These are phyloP conservation scores for Macrocentrus cingulum DNA, from an alignment of 1,140 invertebrate genomes.

Conservation along the genomic window DNA sequence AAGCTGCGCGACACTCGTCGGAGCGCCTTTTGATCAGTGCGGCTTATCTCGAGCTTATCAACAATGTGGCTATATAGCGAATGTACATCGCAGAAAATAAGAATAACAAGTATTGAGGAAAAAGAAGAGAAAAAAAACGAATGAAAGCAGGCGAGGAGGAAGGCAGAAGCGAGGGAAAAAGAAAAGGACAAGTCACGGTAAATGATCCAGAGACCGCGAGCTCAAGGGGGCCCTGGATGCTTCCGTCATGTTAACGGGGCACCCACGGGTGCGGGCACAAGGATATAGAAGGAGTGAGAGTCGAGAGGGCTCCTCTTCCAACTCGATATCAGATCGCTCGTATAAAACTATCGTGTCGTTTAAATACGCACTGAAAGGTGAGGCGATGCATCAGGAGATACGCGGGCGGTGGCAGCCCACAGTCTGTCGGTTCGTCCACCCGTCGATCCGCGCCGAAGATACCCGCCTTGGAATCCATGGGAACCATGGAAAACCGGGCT, in stretches of 20 bases:
- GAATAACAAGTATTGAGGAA: background rate
- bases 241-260: conserved; percentile 47
- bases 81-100: background rate
- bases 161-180: background rate
- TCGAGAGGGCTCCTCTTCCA: conserved; percentile 26
- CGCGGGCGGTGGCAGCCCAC: conserved; percentile 52
- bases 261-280: background rate
- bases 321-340: conserved; percentile 59
- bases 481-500: conserved; percentile 54
- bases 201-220: conserved; percentile 41
- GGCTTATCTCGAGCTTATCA: no score
- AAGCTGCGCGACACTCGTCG: no score
- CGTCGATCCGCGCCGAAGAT: conserved; percentile 58
- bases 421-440: conserved; percentile 43
- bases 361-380: conserved; percentile 62
- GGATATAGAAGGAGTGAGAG: conserved; percentile 6
- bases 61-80: conserved; percentile 24
- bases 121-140: background rate
- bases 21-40: no score
- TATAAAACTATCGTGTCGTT: conserved; percentile 62
- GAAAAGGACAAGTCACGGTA: conserved; percentile 36
- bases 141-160: background rate
- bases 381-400: conserved; percentile 61
- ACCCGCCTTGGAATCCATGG: conserved; percentile 58
- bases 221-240: conserved; percentile 35